Evolutionary conservation across 2,113 vertebrate genomes (phyloP).

Genomic region (Malaclemys terrapin): DNA sequence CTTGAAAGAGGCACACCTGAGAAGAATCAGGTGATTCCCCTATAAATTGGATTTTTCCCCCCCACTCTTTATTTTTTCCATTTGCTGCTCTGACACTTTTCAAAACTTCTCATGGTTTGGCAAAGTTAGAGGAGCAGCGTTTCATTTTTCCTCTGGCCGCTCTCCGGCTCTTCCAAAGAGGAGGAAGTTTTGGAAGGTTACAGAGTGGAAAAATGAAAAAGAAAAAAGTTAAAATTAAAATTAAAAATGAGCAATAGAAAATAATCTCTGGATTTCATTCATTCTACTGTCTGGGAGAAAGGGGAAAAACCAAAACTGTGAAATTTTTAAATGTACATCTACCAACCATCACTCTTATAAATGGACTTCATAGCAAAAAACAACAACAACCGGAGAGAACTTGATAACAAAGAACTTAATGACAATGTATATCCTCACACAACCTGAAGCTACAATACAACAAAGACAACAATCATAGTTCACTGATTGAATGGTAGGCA

Average conservation of each 20-base stretch:
- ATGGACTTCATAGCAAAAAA: background rate
- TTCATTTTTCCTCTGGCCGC: background rate
- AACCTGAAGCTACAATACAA: background rate
- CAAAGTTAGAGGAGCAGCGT: background rate
- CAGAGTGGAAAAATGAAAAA: background rate
- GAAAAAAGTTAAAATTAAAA: too few species aligned
- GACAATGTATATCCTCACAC: background rate
- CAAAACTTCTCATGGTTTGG: background rate
- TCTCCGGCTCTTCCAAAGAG: background rate
- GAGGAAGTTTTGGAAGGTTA: background rate
- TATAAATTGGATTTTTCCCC: background rate
- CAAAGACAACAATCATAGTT: background rate
- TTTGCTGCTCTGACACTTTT: background rate
- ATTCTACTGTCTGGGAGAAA: background rate
- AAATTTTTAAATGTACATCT: background rate
- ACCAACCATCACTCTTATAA: background rate
- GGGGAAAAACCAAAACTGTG: background rate
- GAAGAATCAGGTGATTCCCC: background rate
- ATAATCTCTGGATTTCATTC: background rate
- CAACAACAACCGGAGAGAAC: background rate
- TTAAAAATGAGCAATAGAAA: background rate
- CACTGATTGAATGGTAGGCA: background rate
- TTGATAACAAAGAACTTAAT: background rate
- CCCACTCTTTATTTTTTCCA: background rate
- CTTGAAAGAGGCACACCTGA: background rate